These are phyloP conservation scores for Hydrolagus colliei DNA, from an alignment of 2,797 vertebrate species.

Conservation along the genomic window DNA sequence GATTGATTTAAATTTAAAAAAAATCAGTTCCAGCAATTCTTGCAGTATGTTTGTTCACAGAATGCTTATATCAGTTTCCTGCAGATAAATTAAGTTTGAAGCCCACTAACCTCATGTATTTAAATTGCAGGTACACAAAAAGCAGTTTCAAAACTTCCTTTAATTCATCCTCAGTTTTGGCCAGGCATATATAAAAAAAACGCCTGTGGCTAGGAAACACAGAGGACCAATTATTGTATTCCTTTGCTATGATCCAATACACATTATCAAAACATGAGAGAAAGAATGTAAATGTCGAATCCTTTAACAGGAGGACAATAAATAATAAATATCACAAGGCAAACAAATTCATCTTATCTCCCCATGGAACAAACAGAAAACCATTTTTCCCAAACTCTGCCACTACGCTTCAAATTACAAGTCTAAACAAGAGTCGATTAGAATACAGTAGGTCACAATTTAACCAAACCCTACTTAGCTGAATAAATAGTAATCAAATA, in stretches of 20 bases:
- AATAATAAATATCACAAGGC: conserved; percentile 59
- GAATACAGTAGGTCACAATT: not conserved
- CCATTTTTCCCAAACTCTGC: conserved; percentile 54
- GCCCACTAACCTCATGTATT: not conserved
- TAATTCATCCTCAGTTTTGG: not conserved
- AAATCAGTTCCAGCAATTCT: too few relatives aligned
- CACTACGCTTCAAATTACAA: not conserved
- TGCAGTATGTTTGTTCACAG: too few relatives aligned
- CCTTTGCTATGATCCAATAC: conserved; percentile 50
- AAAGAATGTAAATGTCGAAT: conserved; percentile 41
- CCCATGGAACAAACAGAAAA: conserved; percentile 49
- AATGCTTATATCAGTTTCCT: too few relatives aligned
- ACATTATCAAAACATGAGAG: conserved; percentile 54
- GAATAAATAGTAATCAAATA: too few relatives aligned
- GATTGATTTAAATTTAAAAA: too few relatives aligned
- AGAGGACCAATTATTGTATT: conserved; percentile 42
- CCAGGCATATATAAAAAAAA: conserved; percentile 50
- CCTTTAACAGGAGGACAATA: conserved; percentile 57
- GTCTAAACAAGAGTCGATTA: not conserved
- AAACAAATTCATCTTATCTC: conserved; percentile 48
- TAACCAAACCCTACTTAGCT: too few relatives aligned
- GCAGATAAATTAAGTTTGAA: not conserved
- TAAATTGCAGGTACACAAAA: not conserved
- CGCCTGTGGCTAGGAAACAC: conserved; percentile 51
- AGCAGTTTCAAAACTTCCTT: not conserved